A percentile compares a stretch with the other conserved stretches of the same genome.
These are phyloP conservation scores for Neopelma chrysocephalum DNA, from an alignment of 2,797 vertebrate genomes.

Conservation along the genomic window DNA sequence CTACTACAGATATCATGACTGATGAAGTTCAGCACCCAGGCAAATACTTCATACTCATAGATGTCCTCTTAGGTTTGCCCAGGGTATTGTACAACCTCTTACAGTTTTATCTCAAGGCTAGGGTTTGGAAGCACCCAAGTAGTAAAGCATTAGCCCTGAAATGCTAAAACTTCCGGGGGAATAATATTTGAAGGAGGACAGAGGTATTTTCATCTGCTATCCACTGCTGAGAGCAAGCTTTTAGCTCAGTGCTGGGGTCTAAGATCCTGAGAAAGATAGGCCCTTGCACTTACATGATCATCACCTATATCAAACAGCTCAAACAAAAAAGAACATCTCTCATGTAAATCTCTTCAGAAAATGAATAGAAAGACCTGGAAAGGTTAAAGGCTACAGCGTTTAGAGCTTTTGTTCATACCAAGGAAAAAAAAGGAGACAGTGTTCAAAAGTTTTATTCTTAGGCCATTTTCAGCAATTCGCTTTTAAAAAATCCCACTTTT, in stretches of 20 bases:
- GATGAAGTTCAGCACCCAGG: neutral
- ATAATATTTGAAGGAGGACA: slow-evolving; percentile 34
- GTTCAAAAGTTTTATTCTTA: slow-evolving; percentile 67
- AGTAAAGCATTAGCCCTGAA: slow-evolving; percentile 7
- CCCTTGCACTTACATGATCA: slow-evolving; percentile 48
- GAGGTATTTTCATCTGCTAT: slow-evolving; percentile 15
- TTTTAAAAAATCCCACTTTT: slow-evolving; percentile 40
- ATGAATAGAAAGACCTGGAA: slow-evolving; percentile 37
- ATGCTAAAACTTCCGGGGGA: slow-evolving; percentile 14
- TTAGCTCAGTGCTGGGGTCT: slow-evolving; percentile 14
- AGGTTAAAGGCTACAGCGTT: slow-evolving; percentile 62
- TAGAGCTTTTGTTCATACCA: slow-evolving; percentile 44
- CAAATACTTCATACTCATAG: neutral
- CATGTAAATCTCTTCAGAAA: slow-evolving; percentile 62
- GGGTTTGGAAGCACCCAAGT: slow-evolving; percentile 3
- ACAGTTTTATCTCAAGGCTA: neutral
- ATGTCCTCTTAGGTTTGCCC: neutral
- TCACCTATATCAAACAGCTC: slow-evolving; percentile 52
- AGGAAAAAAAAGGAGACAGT: neutral
- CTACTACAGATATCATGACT: neutral
- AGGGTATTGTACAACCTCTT: neutral
- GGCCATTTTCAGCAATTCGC: slow-evolving; percentile 25
- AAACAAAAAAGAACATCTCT: slow-evolving; percentile 41
- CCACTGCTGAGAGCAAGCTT: slow-evolving; percentile 42
- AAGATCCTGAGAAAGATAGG: slow-evolving; percentile 41